Conservation (phyloP, 2,113 vertebrate species). For the Clarias batrachus region DNA sequence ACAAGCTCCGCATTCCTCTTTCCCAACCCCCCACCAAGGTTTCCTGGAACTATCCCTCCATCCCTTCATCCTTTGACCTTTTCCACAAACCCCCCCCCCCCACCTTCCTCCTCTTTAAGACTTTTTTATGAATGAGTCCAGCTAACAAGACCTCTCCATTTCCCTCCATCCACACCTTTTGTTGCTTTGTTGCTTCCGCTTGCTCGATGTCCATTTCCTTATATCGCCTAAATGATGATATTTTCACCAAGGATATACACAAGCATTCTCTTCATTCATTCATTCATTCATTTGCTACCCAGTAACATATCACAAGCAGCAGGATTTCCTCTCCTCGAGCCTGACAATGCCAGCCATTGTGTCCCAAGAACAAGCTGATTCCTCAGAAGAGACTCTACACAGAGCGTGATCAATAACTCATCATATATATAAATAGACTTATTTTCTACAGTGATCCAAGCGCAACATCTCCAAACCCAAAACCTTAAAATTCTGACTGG, state of each 20-base stretch:
- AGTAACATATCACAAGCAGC: constrained; percentile 59
- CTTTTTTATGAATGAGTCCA: constrained; percentile 57
- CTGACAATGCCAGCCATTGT: constrained; percentile 55
- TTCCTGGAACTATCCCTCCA: constrained; percentile 46
- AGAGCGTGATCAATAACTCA: constrained; percentile 25
- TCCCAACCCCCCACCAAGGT: constrained; percentile 42
- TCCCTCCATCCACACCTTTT: constrained; percentile 52
- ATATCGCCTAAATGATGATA: constrained; percentile 3
- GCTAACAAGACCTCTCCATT: constrained; percentile 38
- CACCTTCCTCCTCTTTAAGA: constrained; percentile 28
- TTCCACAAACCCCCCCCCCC: neutral
- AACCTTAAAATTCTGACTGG: neutral
- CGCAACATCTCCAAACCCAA: neutral
- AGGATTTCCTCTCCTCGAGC: constrained; percentile 48
- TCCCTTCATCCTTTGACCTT: constrained; percentile 48
- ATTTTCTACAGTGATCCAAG: neutral
- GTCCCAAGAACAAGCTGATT: constrained; percentile 28
- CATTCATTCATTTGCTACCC: constrained; percentile 59
- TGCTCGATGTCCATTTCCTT: constrained; percentile 18
- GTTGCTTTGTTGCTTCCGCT: constrained; percentile 19
- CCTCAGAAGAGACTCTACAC: neutral
- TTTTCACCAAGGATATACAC: neutral
- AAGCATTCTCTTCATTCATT: constrained; percentile 64
- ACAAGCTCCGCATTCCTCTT: constrained; percentile 51
- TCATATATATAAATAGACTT: too few relatives aligned